phyloP scores from a whole-genome alignment of 2,113 vertebrate species.

The Vicugna pacos region DNA sequence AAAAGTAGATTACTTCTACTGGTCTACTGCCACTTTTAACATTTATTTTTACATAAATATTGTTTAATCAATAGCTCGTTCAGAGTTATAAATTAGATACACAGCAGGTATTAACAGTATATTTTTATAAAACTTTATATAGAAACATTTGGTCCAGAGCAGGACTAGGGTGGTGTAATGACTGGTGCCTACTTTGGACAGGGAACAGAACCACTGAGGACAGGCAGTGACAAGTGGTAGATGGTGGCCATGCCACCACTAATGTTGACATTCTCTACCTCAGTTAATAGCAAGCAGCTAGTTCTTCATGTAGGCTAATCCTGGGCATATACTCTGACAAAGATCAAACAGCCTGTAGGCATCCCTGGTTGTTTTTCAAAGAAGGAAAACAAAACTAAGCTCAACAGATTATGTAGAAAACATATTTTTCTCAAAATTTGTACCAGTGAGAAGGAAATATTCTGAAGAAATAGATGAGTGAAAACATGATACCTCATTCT shows the following conservation, averaged over 20 bases:
- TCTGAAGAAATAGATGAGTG: background rate
- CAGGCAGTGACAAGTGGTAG: background rate
- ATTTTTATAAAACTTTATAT: background rate
- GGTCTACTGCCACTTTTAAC: background rate
- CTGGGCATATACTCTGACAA: background rate
- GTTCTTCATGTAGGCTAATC: background rate
- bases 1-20: conserved; percentile 1
- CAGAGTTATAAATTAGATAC: background rate
- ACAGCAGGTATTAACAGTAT: background rate
- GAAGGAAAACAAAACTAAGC: background rate
- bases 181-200: background rate
- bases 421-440: background rate
- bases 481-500: background rate
- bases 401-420: background rate
- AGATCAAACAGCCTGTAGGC: background rate
- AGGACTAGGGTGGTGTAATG: background rate
- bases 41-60: conserved; percentile 23
- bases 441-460: background rate
- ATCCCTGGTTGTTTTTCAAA: background rate
- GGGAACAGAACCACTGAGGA: background rate
- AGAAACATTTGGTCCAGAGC: background rate
- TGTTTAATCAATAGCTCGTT: background rate
- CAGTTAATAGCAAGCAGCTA: background rate
- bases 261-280: background rate
- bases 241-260: background rate